Base-by-base conservation (phyloP, 2,888 invertebrate genomes). In the Drosophila testacea region DNA sequence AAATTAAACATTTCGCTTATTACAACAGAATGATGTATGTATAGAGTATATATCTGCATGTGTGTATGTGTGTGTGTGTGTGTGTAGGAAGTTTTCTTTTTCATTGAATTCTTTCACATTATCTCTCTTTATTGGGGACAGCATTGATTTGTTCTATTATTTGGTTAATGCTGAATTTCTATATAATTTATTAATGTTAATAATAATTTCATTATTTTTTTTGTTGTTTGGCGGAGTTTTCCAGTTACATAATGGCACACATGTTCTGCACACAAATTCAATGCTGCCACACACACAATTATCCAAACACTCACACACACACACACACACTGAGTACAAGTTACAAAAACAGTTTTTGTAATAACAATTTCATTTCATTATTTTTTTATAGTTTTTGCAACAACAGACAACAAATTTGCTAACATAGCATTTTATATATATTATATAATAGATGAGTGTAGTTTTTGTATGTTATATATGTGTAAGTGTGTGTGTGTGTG, bases 361-460 rank as follows among this genome's bases (percentile, higher is more conserved):
- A 81, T 77, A 79, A 68, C 73, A 73, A 55, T 65, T 52, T 11
- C 6, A 27, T 42, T 42, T 16, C 41, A 1, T 22, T 27, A n/a
- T 1, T 36, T 34, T 22, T 11, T 34, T 10, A 10, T 28, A 42
- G 42, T 30, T 46, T 69, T 86, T 64, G 75, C 68, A 71, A 64
- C 57, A 79, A 79, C 78, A 88, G 86, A 88, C 83, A 82, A 82
- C 82, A 88, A 82, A 76, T 71, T 82, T 85, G 80, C 83, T 79
- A 88, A 88, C 77, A 85, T 82, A 79, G 86, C 83, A 82, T 73
- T 67, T 69, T 57, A 46, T 51, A 22, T 22, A 22, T 41, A 41
- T 57, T 48, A 57, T 48, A 57, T 57, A 66, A 56, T 67, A 73
- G 60, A 68, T 74, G 69, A 73, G 61, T 71, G 41, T 74, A 57